Conservation (phyloP, 1,140 invertebrate species). For the Cydia splendana region DNA sequence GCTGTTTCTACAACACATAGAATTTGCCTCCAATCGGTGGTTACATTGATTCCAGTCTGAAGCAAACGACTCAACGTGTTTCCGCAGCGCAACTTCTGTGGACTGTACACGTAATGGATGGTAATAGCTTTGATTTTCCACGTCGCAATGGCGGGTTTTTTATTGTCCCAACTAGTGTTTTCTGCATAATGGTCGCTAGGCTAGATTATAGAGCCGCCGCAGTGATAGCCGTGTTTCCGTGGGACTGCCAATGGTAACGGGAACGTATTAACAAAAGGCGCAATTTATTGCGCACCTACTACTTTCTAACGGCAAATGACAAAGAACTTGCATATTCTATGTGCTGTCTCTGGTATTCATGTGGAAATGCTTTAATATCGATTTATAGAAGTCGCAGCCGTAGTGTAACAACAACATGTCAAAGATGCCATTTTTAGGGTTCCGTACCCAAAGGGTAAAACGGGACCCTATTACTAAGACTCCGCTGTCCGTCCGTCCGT, state of each 20-base stretch:
- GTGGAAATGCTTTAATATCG: conserved; percentile 6
- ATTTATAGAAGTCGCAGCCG: background rate
- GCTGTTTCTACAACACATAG: no score
- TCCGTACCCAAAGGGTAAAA: no score
- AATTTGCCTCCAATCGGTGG: no score
- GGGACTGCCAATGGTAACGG: conserved; percentile 53
- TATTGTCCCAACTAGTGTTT: conserved; percentile 66
- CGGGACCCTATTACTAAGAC: no score
- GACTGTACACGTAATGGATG: conserved; percentile 47
- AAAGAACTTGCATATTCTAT: conserved; percentile 47
- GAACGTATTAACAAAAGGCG: conserved; percentile 65
- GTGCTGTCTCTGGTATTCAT: background rate
- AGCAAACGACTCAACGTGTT: background rate
- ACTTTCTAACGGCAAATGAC: conserved; percentile 57
- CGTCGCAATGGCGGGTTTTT: conserved; percentile 57
- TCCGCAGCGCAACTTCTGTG: conserved; percentile 20
- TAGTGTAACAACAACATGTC: background rate
- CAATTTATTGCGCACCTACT: conserved; percentile 52
- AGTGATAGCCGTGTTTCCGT: conserved; percentile 61
- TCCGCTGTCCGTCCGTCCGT: no score
- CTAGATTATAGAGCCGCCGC: conserved; percentile 65
- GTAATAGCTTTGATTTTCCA: conserved; percentile 68
- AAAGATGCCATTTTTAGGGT: background rate
- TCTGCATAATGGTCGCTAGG: conserved; percentile 62
- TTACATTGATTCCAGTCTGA: background rate